Percentiles rank a stretch among this genome's conserved stretches.
Conservation (phyloP, 2,113 vertebrate genomes). For the Nothoprocta perdicaria region DNA sequence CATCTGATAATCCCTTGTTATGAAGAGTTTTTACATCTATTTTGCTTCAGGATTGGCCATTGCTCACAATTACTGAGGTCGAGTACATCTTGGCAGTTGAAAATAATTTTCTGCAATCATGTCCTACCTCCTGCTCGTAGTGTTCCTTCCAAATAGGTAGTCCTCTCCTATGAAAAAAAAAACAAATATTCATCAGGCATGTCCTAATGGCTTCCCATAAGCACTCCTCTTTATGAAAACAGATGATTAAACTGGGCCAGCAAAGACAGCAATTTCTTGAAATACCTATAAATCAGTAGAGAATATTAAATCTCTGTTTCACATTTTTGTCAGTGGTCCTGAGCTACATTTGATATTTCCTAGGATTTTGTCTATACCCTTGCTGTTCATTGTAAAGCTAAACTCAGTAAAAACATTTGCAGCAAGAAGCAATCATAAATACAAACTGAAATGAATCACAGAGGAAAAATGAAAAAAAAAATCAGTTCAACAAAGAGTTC, state of each 20-base stretch:
- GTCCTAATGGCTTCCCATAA: neutral
- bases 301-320: neutral
- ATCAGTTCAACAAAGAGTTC: neutral
- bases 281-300: slow-evolving; percentile 27
- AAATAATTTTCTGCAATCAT: neutral
- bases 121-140: neutral
- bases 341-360: neutral
- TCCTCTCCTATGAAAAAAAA: neutral
- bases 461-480: neutral
- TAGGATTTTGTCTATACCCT: neutral
- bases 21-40: slow-evolving; percentile 5
- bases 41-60: neutral
- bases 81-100: neutral
- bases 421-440: neutral
- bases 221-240: neutral
- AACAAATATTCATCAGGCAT: neutral
- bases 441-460: neutral
- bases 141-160: slow-evolving; percentile 30
- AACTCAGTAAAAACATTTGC: neutral
- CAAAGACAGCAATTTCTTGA: neutral
- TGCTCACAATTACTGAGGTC: neutral
- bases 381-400: neutral
- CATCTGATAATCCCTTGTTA: neutral
- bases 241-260: neutral
- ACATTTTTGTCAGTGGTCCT: neutral